A percentile compares a stretch with the other conserved stretches of the same genome.
These are phyloP conservation scores for Leucania comma DNA, from an alignment of 2,888 invertebrate genomes.

Conservation along the genomic window DNA sequence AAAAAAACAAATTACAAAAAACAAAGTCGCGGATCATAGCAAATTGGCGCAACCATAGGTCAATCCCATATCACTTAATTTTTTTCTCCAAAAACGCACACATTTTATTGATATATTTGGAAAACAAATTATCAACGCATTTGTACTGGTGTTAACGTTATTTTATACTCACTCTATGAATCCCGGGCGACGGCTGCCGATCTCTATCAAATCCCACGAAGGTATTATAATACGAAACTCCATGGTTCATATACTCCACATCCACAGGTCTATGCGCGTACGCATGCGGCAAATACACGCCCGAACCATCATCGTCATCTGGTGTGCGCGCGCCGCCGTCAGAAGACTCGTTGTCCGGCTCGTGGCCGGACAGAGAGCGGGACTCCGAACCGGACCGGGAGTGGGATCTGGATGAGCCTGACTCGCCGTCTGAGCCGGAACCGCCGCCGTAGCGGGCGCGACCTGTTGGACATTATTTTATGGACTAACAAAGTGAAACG, in stretches of 20 bases:
- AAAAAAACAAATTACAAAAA: too few relatives aligned
- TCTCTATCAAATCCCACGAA: slow-evolving; percentile 91
- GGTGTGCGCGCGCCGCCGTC: slow-evolving; percentile 93
- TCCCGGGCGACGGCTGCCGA: slow-evolving; percentile 83
- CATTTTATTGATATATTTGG: too few relatives aligned
- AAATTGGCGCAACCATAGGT: too few relatives aligned
- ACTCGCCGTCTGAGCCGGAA: slow-evolving; percentile 89
- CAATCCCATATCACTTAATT: too few relatives aligned
- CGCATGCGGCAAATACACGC: slow-evolving; percentile 92
- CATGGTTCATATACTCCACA: slow-evolving; percentile 89
- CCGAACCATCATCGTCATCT: slow-evolving; percentile 92
- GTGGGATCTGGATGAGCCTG: slow-evolving; percentile 94
- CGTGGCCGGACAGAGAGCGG: slow-evolving; percentile 93
- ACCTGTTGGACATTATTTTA: slow-evolving; percentile 79
- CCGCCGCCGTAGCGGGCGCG: slow-evolving; percentile 93
- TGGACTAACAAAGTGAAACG: background rate
- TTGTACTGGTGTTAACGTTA: background rate
- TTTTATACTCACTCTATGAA: slow-evolving; percentile 84
- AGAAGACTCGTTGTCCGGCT: slow-evolving; percentile 94
- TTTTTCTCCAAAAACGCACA: too few relatives aligned
- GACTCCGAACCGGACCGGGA: slow-evolving; percentile 91
- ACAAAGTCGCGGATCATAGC: too few relatives aligned
- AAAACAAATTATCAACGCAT: too few relatives aligned
- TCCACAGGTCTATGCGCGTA: slow-evolving; percentile 86
- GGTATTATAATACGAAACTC: slow-evolving; percentile 91